Conservation (phyloP, 1,140 invertebrate genomes). For the Ostrea denselamellosa region DNA sequence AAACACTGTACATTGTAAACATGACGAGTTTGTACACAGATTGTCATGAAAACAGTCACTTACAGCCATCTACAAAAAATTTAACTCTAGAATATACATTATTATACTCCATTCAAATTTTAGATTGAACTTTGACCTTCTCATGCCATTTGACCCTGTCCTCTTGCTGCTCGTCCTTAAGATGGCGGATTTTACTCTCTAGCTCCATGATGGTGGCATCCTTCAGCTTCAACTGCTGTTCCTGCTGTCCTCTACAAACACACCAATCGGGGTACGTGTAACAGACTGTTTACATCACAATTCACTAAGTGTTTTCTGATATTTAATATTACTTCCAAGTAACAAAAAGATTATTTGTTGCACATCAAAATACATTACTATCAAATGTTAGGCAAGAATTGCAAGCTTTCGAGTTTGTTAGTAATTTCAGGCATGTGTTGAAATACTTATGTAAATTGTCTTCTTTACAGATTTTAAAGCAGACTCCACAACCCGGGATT, state of each 20-base stretch:
- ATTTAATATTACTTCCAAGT: no score
- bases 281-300: no score
- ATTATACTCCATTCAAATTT: background rate
- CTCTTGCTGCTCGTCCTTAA: constrained; percentile 65
- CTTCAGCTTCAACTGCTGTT: constrained; percentile 67
- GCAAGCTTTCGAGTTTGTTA: background rate
- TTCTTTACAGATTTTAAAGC: no score
- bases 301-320: no score
- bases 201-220: constrained; percentile 68
- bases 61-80: background rate
- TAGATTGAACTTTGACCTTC: constrained; percentile 58
- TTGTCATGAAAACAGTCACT: background rate
- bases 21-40: background rate
- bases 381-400: background rate
- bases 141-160: constrained; percentile 66
- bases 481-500: no score
- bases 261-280: no score
- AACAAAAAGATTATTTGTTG: no score
- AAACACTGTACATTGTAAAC: background rate
- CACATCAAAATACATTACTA: background rate
- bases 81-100: background rate
- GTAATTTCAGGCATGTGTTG: no score
- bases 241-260: constrained; percentile 64
- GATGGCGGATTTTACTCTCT: constrained; percentile 68
- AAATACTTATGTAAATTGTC: no score